These are phyloP conservation scores for Lagorchestes hirsutus DNA, from an alignment of 2,797 vertebrate species.

Conservation along the genomic window DNA sequence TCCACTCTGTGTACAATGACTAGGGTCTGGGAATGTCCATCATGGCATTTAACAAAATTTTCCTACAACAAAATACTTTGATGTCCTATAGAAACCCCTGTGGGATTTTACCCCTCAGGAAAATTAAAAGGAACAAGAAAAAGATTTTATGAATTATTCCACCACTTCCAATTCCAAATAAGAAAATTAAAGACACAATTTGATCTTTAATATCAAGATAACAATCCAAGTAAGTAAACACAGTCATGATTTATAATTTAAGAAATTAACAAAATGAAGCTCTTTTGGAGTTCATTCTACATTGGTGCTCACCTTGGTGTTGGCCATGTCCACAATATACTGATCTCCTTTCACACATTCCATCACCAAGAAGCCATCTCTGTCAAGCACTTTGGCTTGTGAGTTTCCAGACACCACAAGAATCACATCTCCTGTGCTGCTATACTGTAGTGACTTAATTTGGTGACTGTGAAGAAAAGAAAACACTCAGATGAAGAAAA, in stretches of 20 bases:
- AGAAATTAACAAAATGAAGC: slow-evolving; percentile 13
- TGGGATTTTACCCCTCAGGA: neutral
- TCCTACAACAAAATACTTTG: neutral
- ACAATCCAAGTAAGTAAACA: neutral
- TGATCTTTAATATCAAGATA: neutral
- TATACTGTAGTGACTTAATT: slow-evolving; percentile 96
- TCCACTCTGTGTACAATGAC: neutral
- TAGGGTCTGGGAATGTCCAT: neutral
- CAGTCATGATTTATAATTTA: neutral
- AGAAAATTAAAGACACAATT: neutral
- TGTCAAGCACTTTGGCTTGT: slow-evolving; percentile 97
- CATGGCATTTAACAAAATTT: neutral
- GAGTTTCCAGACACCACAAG: slow-evolving; percentile 96
- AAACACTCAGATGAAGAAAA: slow-evolving; percentile 26
- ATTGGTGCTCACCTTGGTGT: slow-evolving; percentile 92
- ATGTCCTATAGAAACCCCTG: neutral
- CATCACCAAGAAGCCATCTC: slow-evolving; percentile 98
- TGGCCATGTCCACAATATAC: slow-evolving; percentile 99
- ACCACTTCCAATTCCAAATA: neutral
- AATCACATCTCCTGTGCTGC: slow-evolving; percentile 96
- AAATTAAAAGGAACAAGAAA: neutral
- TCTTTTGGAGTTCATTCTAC: slow-evolving; percentile 33
- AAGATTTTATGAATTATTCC: neutral
- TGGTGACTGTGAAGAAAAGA: slow-evolving; percentile 90
- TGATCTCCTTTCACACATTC: slow-evolving; percentile 98